phyloP scores from a whole-genome alignment of 1,140 invertebrate species.

The Bilobella aurantiaca region DNA sequence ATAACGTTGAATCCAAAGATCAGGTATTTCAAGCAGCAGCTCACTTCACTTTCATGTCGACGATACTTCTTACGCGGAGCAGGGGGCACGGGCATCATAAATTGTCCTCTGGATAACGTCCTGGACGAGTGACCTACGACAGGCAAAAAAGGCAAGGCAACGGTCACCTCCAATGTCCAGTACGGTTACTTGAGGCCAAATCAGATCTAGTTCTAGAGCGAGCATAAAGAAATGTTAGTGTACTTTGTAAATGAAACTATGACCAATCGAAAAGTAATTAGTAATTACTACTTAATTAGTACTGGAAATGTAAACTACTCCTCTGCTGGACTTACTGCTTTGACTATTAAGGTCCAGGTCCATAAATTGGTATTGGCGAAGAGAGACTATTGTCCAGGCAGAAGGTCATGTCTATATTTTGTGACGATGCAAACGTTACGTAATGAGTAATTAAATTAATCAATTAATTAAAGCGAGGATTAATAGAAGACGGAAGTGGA shows the following conservation, averaged over 20 bases:
- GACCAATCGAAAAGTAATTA: no score
- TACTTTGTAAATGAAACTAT: background rate
- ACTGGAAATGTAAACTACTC: no score
- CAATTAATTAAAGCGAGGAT: background rate
- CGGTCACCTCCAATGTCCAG: background rate
- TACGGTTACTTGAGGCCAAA: slow-evolving; percentile 7
- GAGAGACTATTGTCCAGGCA: background rate
- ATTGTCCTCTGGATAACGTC: background rate
- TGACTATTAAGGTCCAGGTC: background rate
- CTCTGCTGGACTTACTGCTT: background rate
- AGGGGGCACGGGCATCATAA: slow-evolving; percentile 13
- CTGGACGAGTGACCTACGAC: background rate
- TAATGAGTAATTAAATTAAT: background rate
- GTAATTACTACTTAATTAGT: no score
- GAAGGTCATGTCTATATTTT: background rate
- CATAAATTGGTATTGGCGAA: background rate
- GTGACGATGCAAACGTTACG: background rate
- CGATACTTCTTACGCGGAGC: slow-evolving; percentile 51
- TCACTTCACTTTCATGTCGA: slow-evolving; percentile 83
- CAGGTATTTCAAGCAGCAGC: slow-evolving; percentile 92
- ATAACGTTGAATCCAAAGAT: slow-evolving; percentile 95
- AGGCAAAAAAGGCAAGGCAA: background rate
- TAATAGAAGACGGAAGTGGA: no score
- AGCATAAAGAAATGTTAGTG: background rate
- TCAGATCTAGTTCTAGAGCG: background rate